Evolutionary conservation across 2,113 vertebrate species (phyloP), one percentile per base, ranked within the genome.

Genomic region (Sturnus vulgaris): DNA sequence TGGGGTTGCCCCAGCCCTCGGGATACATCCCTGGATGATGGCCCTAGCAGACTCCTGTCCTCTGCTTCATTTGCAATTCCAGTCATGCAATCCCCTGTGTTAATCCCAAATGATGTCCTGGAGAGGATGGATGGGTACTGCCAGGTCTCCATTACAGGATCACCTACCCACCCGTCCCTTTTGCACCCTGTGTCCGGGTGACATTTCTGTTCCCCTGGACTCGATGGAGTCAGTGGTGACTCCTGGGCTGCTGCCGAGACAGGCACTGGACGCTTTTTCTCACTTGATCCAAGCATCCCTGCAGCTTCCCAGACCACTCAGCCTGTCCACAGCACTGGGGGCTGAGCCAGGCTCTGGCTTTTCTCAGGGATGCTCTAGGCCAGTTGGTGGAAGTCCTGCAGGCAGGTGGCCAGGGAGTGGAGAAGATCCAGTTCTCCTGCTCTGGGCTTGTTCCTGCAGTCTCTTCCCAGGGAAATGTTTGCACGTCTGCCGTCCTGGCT

Each of bases 301-400:
- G 21, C 64, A 78, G 10, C 53, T 44, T 82, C 71, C 52, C 11
- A 8, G 75, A 25, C 49, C 13, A 1, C 27, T 71, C 86, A 60
- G 71, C 75, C 24, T 1, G 7, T 75, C 70, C 6, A 1, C 56
- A 57, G 39, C 1, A 0, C 40, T 0, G 1, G 21, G 53, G 86
- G 49, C 93, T 39, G 46, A 92, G 93, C 80, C 93, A 81, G 73
- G 40, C 20, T 28, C 87, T 94, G 92, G 87, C 78, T 90, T 30
- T 60, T 71, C 44, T 89, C 37, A 1, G 60, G n/a, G 73, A 63
- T 90, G 61, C 82, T 91, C 66, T 5, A 9, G 75, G 93, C 91
- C 92, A 94, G 78, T 44, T 94, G 93, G 77, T 96, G 90, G 73
- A 91, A 92, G 57, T 94, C 73, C 93, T 94, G 87, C 82, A 82